Conservation (phyloP, 2,888 invertebrate genomes). For the Lasioglossum morio region DNA sequence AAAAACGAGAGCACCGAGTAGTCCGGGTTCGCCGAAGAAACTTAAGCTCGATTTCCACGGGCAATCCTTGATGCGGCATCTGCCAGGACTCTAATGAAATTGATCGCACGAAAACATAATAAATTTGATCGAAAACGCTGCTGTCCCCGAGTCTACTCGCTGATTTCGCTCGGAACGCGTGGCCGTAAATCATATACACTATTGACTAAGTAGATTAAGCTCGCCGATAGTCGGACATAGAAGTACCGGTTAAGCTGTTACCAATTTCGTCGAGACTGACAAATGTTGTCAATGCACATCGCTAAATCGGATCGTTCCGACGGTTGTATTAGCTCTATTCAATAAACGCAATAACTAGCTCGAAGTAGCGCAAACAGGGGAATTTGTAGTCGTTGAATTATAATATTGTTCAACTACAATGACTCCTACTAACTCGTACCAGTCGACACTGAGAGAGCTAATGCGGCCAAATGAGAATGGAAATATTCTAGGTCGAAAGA, state of each 20-base stretch:
- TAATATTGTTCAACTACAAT: not conserved
- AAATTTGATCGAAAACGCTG: not conserved
- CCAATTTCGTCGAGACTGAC: not conserved
- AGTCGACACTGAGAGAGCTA: too few species aligned
- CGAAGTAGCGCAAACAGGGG: not conserved
- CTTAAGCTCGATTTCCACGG: not conserved
- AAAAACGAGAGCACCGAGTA: conserved; percentile 3
- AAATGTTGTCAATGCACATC: not conserved
- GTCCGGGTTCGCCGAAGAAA: not conserved
- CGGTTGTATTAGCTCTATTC: not conserved
- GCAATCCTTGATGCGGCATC: conserved; percentile 6
- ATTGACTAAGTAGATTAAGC: conserved; percentile 10
- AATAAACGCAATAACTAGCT: not conserved
- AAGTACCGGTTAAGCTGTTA: not conserved
- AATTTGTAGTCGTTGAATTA: not conserved
- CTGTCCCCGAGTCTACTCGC: not conserved
- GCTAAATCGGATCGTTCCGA: not conserved
- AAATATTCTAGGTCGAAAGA: too few species aligned
- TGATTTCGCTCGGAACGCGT: not conserved
- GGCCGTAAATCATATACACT: not conserved
- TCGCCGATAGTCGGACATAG: not conserved
- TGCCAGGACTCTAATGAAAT: not conserved
- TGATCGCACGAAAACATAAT: not conserved
- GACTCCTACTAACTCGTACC: too few species aligned
- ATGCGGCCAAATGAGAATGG: too few species aligned